phyloP scores from a whole-genome alignment of 1,140 invertebrate species.

The Atta colombica region DNA sequence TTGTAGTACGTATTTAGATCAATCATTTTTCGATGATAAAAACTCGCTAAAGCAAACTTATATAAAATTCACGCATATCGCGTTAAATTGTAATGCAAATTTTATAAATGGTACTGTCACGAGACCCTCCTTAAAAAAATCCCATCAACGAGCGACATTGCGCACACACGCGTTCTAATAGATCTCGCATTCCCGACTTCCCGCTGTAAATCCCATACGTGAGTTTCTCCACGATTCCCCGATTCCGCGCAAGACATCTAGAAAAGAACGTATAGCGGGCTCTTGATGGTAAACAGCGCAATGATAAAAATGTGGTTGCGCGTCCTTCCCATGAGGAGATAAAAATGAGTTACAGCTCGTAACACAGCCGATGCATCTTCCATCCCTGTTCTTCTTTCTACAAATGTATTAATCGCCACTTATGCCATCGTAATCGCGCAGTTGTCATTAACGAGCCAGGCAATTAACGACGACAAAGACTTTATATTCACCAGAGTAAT shows the following conservation, averaged over 20 bases:
- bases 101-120: constrained; percentile 1
- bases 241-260: constrained; percentile 46
- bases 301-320: constrained; percentile 38
- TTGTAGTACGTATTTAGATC: not conserved
- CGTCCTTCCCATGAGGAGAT: not conserved
- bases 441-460: constrained; percentile 54
- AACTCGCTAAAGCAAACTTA: not conserved
- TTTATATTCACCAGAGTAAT: constrained; percentile 37
- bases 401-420: constrained; percentile 46
- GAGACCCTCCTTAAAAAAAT: not conserved
- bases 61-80: constrained; percentile 10
- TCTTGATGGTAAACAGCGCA: constrained; percentile 43
- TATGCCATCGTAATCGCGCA: constrained; percentile 27
- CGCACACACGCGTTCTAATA: constrained; percentile 67
- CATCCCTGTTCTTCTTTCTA: too few relatives aligned
- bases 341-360: constrained; percentile 49
- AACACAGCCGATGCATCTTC: constrained; percentile 15
- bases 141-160: constrained; percentile 17
- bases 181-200: constrained; percentile 40
- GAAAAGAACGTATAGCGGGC: constrained; percentile 48
- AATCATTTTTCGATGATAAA: not conserved
- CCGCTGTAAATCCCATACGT: constrained; percentile 36
- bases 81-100: constrained; percentile 2
- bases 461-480: constrained; percentile 49
- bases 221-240: constrained; percentile 12